A percentile compares a stretch with the other conserved stretches of the same genome.
Evolutionary conservation across 2,888 invertebrate species (phyloP).

Genomic region (Erpobdella octoculata): DNA sequence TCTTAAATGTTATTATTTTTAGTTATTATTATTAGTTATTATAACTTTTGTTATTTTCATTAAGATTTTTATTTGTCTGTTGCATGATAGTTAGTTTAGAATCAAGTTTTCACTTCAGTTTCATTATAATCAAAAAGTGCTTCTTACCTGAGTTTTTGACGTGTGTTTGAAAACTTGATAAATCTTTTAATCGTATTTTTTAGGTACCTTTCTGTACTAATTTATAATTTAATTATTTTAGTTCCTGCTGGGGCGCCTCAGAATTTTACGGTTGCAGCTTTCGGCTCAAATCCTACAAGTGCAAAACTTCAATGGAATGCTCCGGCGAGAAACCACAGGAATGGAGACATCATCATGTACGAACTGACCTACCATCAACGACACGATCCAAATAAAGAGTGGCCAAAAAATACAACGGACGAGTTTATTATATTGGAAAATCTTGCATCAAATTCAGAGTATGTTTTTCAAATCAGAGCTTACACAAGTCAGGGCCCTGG

Average conservation of each 20-base stretch:
- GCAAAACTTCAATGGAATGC: constrained; percentile 53
- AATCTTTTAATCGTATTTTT: too few species aligned
- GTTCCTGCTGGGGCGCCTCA: constrained; percentile 53
- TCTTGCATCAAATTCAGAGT: constrained; percentile 85
- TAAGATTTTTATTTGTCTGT: too few species aligned
- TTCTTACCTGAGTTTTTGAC: too few species aligned
- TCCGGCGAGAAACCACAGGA: constrained; percentile 76
- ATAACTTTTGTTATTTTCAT: too few species aligned
- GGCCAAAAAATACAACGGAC: constrained; percentile 48
- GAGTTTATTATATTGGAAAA: constrained; percentile 44
- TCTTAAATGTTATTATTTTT: too few species aligned
- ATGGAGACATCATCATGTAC: constrained; percentile 86
- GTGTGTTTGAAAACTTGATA: too few species aligned
- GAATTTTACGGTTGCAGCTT: constrained; percentile 64
- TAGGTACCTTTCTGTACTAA: too few species aligned
- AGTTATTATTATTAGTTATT: too few species aligned
- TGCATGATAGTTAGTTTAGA: too few species aligned
- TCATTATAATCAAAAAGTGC: too few species aligned
- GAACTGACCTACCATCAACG: constrained; percentile 69
- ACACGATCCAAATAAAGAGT: constrained; percentile 57
- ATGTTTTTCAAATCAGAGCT: constrained; percentile 81
- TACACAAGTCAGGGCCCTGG: constrained; percentile 84
- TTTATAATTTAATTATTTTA: too few species aligned
- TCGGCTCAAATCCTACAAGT: constrained; percentile 69
- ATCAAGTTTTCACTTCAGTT: too few species aligned